Base-by-base conservation (phyloP, 2,113 vertebrate species). In the Lophotis ruficrista region DNA sequence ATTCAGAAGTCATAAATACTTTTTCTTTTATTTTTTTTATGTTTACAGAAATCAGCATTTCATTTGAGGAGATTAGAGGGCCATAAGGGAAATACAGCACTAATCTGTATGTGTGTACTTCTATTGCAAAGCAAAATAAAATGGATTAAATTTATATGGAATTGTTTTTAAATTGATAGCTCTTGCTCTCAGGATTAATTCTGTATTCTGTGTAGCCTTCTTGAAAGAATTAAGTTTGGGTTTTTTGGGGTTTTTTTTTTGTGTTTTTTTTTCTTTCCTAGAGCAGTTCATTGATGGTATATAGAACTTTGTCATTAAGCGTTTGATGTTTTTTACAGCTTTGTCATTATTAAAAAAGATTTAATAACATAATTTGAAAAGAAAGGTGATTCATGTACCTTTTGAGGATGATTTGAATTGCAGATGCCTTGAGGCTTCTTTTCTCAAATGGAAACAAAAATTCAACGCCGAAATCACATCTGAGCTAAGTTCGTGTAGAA, bases 321-420 rank as follows among this genome's bases (percentile, higher is more conserved):
- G 14, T 75, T 81, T 75, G 83, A 56, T 92, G n/a, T 37, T 80
- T 84, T 85, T 83, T 71, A 78, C 41, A 68, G n/a, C 50, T 79
- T 92, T 95, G 37, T 90, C 69, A 25, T 68, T 83, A 47, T 80
- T 85, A 64, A 66, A 79, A 94, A 83, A 33, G 31, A 60, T 82
- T 56, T 94, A 92, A 54, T 79, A 88, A 38, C 37, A 38, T 87
- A 1, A 72, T 89, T 87, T 94, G 83, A 61, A 79, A 91, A 90
- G 45, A 58, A 90, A 78, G 80, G 51, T 53, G 41, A 41, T 71
- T 87, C 3, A 2, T 57, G 31, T 71, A 62, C 54, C 0, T 18
- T 87, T 90, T 65, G 83, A 91, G 69, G 45, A 58, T 91, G 72
- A 33, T 79, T 94, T 79, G 45, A 95, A 85, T 64, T 20, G 24